Conservation (phyloP, 2,797 vertebrate species). For the Setipinna tenuifilis region DNA sequence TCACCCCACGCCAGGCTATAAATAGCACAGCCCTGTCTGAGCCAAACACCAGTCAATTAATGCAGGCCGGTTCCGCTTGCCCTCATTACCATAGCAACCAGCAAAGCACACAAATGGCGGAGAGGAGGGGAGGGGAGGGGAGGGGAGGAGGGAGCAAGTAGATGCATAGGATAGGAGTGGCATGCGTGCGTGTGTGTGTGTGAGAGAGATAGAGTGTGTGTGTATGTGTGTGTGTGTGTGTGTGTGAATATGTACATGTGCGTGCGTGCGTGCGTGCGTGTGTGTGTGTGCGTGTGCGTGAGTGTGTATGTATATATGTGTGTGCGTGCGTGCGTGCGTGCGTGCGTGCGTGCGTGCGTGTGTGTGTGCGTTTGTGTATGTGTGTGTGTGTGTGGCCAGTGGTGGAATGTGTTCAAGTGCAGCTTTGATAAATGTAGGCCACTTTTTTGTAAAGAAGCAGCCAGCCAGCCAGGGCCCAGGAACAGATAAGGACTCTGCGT, state of each 20-base stretch:
- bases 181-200: not conserved
- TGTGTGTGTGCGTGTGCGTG: too few relatives aligned
- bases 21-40: conserved; percentile 39
- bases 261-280: too few relatives aligned
- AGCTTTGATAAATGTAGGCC: not conserved
- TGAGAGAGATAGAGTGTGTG: not conserved
- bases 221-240: not conserved
- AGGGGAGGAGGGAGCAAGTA: not conserved
- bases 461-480: not conserved
- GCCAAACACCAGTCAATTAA: conserved; percentile 40
- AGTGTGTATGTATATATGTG: not conserved
- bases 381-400: not conserved
- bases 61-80: conserved; percentile 39
- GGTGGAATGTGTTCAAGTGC: not conserved
- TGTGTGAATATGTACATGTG: too few relatives aligned
- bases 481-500: not conserved
- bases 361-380: not conserved
- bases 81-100: conserved; percentile 51
- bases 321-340: not conserved
- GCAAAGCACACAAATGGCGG: conserved; percentile 20
- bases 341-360: not conserved
- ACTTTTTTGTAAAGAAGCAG: not conserved
- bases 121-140: not conserved
- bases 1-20: conserved; percentile 22
- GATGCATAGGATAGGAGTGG: not conserved